These are phyloP conservation scores for Lucinisca nassula DNA, from an alignment of 2,888 invertebrate species.

Conservation along the genomic window DNA sequence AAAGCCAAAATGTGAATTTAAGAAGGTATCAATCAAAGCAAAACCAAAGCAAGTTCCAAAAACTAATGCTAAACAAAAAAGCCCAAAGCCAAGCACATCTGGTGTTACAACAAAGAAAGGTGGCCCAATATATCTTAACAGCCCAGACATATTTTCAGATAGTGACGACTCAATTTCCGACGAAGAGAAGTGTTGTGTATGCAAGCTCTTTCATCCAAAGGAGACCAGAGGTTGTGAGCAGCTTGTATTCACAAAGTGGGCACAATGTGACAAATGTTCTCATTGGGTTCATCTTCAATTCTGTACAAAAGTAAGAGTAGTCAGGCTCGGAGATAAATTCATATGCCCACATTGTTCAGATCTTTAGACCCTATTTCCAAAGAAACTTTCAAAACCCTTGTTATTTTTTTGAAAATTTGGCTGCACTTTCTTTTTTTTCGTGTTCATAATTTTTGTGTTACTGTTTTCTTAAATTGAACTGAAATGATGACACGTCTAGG, in stretches of 20 bases:
- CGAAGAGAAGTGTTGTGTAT: constrained; percentile 30
- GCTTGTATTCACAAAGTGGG: constrained; percentile 41
- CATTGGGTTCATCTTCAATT: constrained; percentile 38
- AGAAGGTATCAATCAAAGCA: too few species aligned
- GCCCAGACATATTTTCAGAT: neutral
- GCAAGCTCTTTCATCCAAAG: constrained; percentile 2
- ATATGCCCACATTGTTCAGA: constrained; percentile 30
- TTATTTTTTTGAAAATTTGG: neutral
- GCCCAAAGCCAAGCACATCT: neutral
- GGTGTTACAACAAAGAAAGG: neutral
- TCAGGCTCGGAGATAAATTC: constrained; percentile 13
- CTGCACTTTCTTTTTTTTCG: neutral
- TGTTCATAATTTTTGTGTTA: neutral
- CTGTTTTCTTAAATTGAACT: neutral
- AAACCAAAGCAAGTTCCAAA: neutral
- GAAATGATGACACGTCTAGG: neutral
- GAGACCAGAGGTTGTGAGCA: neutral
- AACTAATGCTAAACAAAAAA: neutral
- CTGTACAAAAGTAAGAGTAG: constrained; percentile 18
- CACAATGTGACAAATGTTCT: constrained; percentile 16
- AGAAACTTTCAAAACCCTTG: neutral
- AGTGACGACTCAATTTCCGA: neutral
- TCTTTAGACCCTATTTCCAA: too few species aligned
- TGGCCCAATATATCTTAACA: neutral
- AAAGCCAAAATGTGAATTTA: too few species aligned